These are phyloP conservation scores for Bergia sp. DNA, from an alignment of 92 coral and sea anemone species.

Conservation along the genomic window DNA sequence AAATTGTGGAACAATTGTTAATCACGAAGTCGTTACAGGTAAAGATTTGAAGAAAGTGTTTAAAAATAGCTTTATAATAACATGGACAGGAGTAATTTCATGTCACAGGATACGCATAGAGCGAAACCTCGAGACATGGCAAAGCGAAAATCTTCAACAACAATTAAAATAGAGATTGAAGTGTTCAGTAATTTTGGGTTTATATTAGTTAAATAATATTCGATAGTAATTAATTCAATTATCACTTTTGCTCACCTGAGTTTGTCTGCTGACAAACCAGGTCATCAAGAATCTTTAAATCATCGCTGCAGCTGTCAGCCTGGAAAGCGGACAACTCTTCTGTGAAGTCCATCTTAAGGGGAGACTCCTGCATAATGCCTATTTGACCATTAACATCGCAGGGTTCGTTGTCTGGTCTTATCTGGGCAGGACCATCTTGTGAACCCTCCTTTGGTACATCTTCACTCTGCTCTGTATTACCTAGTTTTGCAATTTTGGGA, in stretches of 20 bases:
- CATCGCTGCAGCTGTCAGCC: conserved; percentile 25
- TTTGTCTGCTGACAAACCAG: neutral
- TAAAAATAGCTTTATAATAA: too few relatives aligned
- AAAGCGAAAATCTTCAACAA: too few relatives aligned
- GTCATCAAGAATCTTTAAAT: neutral
- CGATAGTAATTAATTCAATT: too few relatives aligned
- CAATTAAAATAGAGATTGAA: neutral
- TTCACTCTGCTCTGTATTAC: neutral
- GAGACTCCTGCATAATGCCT: conserved; percentile 23
- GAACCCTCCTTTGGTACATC: neutral
- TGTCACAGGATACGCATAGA: too few relatives aligned
- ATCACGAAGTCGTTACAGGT: too few relatives aligned
- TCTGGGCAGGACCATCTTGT: neutral
- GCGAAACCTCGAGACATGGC: too few relatives aligned
- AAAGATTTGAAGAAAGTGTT: too few relatives aligned
- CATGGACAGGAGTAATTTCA: too few relatives aligned
- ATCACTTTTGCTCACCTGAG: conserved; percentile 5
- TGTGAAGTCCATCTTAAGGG: conserved; percentile 30
- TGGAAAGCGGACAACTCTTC: conserved; percentile 5
- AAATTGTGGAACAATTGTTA: too few relatives aligned
- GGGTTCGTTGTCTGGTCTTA: neutral
- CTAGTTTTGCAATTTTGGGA: conserved; percentile 35
- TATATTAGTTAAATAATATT: too few relatives aligned
- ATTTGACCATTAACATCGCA: neutral
- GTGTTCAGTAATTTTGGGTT: neutral